Base-by-base conservation (phyloP, 2,888 invertebrate species). In the Epiperipatus broadwayi region DNA sequence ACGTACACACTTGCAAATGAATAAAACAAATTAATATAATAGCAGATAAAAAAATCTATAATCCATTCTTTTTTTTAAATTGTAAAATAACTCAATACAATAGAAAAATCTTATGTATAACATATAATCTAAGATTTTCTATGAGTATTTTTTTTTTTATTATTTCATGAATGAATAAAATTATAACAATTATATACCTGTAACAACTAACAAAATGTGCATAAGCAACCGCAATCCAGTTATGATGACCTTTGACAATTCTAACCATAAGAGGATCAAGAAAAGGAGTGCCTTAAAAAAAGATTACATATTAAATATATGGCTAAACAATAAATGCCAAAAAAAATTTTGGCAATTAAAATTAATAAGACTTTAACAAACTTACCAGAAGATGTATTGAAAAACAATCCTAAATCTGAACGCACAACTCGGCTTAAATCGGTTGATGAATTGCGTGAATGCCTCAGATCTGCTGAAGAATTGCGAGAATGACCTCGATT, bases 181-280 rank as follows among this genome's bases (percentile, higher is more conserved):
- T n/a, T n/a, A n/a, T n/a, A n/a, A n/a, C n/a, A n/a, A n/a, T n/a
- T n/a, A n/a, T n/a, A n/a, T 63, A 80, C 79, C 78, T 73, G 59
- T 87, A 95, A 54, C 91, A 87, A 42, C 83, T 80, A 16, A 93
- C 81, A 63, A 85, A 89, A 62, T 93, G 85, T 41, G 85, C 78
- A 59, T 91, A 93, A 1, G 89, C 91, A 16, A 89, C 87, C 16
- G 83, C 85, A 46, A 97, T 81, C 83, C 91, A 93, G 58, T 91
- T 93, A 59, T 93, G 89, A 63, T 95, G 91, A 3, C 91, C 91
- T 57, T 84, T 81, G 48, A 91, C 81, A 36, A 85, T 80, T 63
- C 84, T 79, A 27, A 89, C 87, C 50, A 84, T 69, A 53, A 83
- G 59, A 30, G 79, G 83, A 57, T 85, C 84, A 4, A 76, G 70